Base-by-base conservation (phyloP, 2,113 vertebrate species). In the Corydoras sp. region DNA sequence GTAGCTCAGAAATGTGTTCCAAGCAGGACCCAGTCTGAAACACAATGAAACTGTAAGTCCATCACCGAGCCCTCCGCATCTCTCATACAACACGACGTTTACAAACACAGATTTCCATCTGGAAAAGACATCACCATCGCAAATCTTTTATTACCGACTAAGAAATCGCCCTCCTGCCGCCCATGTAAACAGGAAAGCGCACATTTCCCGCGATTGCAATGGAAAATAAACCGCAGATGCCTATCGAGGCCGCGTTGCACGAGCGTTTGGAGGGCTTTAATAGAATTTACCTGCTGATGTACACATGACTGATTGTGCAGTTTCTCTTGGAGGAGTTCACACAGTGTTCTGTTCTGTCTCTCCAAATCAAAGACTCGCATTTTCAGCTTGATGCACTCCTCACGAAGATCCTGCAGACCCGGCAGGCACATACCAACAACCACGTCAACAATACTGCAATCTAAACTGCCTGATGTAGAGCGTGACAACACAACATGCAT, bases 331-430 rank as follows among this genome's bases (percentile, higher is more conserved):
- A 98, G 93, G 53, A 98, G 92, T 78, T 94, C 88, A 0, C 92
- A 96, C 35, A 98, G 89, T 5, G 93, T 86, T 84, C 94, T 87
- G 90, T 98, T 98, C 89, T 98, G 96, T 43, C 93, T 85, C 82
- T 98, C 96, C 84, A 98, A 89, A 84, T 98, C 95, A 12, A 94
- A 97, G 64, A 98, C 96, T 18, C 94, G 81, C 84, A 93, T 97
- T 85, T 98, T 96, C 83, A 98, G 90, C 82, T 95, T 97, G 85
- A 98, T 94, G 86, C 96, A 98, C 81, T 98, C 95, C 81, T 98
- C 95, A 0, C 96, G 87, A 59, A 98, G 90, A 85, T 98, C 96
- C 96, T 98, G 86, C 0, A 29, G 13, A 53, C 3, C 51, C 13
- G 11, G 51, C 13, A 53, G 5, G 0, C 7, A 18, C 2, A 32